Evolutionary conservation across 92 coral and sea anemone species (phyloP).

Genomic region (Bergia puertoricense): DNA sequence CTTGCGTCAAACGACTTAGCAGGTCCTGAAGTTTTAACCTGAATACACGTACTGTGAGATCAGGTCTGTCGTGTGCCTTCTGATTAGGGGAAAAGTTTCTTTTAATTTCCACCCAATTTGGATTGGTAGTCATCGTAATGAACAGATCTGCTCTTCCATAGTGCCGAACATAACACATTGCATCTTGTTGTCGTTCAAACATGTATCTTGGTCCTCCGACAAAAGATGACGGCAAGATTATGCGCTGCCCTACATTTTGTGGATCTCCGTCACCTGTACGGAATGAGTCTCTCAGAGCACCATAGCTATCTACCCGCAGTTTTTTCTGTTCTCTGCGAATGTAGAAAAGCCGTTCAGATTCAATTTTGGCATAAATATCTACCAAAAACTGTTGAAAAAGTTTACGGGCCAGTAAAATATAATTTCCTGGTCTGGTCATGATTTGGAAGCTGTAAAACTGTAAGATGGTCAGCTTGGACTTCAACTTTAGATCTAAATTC

Average conservation of each 20-base stretch:
- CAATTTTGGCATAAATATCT: conserved; percentile 26
- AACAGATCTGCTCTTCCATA: conserved; percentile 48
- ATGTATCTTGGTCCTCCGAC: conserved; percentile 25
- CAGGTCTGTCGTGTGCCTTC: neutral
- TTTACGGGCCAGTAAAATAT: neutral
- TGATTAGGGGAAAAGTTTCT: conserved; percentile 1
- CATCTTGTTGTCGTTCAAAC: conserved; percentile 23
- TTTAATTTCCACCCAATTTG: conserved; percentile 30
- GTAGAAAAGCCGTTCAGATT: conserved; percentile 9
- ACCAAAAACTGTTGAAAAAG: conserved; percentile 9
- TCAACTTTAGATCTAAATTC: neutral
- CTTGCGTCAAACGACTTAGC: neutral
- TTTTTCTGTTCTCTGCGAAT: conserved; percentile 16
- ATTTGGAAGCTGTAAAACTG: conserved; percentile 15
- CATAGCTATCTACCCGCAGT: conserved; percentile 15
- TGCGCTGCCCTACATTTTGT: conserved; percentile 19
- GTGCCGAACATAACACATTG: conserved; percentile 25
- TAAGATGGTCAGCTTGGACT: neutral
- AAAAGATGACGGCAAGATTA: conserved; percentile 34
- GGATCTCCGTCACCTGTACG: neutral
- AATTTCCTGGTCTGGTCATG: conserved; percentile 14
- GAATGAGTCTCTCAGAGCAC: conserved; percentile 5
- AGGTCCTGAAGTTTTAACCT: neutral
- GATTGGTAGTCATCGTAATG: conserved; percentile 38
- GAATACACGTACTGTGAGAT: neutral